Base-by-base conservation (phyloP, 2,113 vertebrate species). In the Vireo altiloquus region DNA sequence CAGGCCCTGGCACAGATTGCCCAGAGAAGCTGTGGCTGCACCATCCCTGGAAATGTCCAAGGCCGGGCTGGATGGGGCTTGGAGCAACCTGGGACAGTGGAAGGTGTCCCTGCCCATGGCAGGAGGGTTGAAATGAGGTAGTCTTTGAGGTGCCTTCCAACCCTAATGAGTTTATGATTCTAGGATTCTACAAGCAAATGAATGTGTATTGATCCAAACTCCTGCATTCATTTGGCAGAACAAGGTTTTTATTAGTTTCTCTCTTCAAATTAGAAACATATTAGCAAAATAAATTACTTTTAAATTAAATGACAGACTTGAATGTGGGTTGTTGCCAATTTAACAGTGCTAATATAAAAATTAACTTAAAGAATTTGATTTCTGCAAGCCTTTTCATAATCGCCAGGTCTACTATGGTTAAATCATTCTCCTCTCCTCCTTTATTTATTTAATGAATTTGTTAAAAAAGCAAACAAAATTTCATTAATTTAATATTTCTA, bases 31-130 rank as follows among this genome's bases (percentile, higher is more conserved):
- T 66, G 37, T 39, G 60, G 1, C 23, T 75, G 11, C 7, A 9
- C 20, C 16, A 6, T n/a, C n/a, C 61, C 17, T 68, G n/a, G 11
- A 7, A 47, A 14, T 2, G 39, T 5, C 1, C 61, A 40, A 31
- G 16, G 28, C 24, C 47, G 9, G 61, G 4, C 1, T 60, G n/a
- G 61, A 40, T 0, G 0, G 21, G n/a, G 4, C 8, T 47, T n/a
- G 5, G n/a, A 47, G 35, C 6, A 47, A 4, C 8, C 11, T 19
- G 40, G 30, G 7, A 3, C 4, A 22, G 53, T 13, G 25, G 7
- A 31, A 61, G 4, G 0, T 54, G 47, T 22, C 21, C 2, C 20
- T 47, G 70, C 3, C 5, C 1, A 4, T 3, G 19, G 39, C 9
- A 27, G 33, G 6, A 4, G n/a, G 3, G 1, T 13, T 18, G n/a